Percentiles rank a stretch among this genome's conserved stretches.
phyloP scores from a whole-genome alignment of 23 tunicate genomes.

The Diplosoma virens region DNA sequence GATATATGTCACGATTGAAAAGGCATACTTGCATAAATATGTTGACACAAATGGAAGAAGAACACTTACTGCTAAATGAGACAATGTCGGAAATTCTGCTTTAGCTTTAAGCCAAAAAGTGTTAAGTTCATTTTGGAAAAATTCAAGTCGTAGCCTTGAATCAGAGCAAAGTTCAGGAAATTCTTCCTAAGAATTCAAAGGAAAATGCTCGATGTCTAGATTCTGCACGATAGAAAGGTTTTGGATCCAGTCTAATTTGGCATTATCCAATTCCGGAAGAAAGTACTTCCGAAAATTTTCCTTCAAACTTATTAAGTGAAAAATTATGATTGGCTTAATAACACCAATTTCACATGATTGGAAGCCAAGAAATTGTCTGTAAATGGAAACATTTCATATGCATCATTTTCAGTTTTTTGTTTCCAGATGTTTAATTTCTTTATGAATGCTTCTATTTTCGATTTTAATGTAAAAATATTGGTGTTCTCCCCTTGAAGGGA shows the following conservation, averaged over 20 bases:
- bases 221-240: neutral
- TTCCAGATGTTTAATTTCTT: neutral
- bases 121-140: neutral
- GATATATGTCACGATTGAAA: neutral
- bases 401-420: neutral
- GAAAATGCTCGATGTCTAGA: neutral
- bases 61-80: neutral
- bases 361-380: neutral
- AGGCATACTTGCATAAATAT: neutral
- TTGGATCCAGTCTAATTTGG: no score
- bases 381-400: neutral
- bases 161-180: neutral
- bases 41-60: neutral
- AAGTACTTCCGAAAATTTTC: neutral
- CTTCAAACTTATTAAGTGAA: neutral
- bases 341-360: neutral
- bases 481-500: no score
- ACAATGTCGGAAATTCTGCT: neutral
- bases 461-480: no score
- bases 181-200: neutral
- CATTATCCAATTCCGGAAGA: no score
- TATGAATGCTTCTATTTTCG: neutral
- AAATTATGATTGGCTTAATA: neutral
- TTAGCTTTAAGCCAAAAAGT: neutral
- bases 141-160: neutral